Evolutionary conservation across 2,888 invertebrate species (phyloP).

Genomic region (Sesia apiformis): DNA sequence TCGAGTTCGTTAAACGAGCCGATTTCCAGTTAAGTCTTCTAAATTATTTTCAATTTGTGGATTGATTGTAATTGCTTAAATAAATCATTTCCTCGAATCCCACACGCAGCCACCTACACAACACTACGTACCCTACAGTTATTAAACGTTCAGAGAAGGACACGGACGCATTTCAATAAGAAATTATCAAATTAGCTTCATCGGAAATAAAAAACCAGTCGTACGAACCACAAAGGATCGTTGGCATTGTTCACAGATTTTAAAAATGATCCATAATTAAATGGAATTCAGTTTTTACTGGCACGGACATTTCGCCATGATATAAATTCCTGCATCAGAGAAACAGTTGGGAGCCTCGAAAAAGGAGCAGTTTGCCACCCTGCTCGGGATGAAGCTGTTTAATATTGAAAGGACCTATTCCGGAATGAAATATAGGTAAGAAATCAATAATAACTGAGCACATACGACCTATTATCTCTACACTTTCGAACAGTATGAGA

Average conservation of each 20-base stretch:
- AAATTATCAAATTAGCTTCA: slow-evolving; percentile 70
- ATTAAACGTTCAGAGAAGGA: slow-evolving; percentile 25
- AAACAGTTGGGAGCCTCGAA: slow-evolving; percentile 34
- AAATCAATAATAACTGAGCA: slow-evolving; percentile 42
- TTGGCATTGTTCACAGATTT: slow-evolving; percentile 73
- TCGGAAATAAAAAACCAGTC: slow-evolving; percentile 44
- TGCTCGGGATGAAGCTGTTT: slow-evolving; percentile 34
- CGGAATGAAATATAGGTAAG: slow-evolving; percentile 27
- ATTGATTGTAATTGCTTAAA: slow-evolving; percentile 14
- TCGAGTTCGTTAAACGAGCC: too few species aligned
- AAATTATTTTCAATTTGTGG: too few species aligned
- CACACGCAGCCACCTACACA: neutral
- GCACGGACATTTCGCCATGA: slow-evolving; percentile 48
- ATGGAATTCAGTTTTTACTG: slow-evolving; percentile 65
- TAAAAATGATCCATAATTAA: slow-evolving; percentile 73
- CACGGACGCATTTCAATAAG: slow-evolving; percentile 45
- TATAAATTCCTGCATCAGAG: slow-evolving; percentile 58
- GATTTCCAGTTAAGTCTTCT: too few species aligned
- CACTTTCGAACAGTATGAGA: slow-evolving; percentile 41
- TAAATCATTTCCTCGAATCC: slow-evolving; percentile 25
- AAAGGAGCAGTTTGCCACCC: slow-evolving; percentile 64
- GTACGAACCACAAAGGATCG: slow-evolving; percentile 50
- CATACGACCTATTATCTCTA: slow-evolving; percentile 37
- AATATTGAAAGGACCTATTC: slow-evolving; percentile 39
- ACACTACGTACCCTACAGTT: slow-evolving; percentile 15